Percentiles rank a stretch among this genome's conserved stretches.
Conservation (phyloP, 2,888 invertebrate genomes). For the Siphonodentalium dalli region DNA sequence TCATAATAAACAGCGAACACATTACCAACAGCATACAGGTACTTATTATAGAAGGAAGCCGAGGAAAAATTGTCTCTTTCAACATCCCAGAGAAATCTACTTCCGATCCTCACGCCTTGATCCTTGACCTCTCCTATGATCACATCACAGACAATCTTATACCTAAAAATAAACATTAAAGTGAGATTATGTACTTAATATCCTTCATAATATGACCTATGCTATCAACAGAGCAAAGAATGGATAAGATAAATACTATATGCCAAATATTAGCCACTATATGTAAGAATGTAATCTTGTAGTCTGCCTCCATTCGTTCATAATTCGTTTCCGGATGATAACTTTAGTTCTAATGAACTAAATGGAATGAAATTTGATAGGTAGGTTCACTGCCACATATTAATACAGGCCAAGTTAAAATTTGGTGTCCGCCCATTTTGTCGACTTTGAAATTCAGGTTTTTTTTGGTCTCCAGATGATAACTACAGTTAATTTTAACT, state of each 20-base stretch:
- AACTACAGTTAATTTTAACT: too few species aligned
- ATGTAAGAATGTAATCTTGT: neutral
- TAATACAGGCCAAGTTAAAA: neutral
- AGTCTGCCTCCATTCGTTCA: too few species aligned
- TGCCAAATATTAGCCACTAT: too few species aligned
- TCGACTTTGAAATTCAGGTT: too few species aligned
- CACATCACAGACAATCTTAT: slow-evolving; percentile 46
- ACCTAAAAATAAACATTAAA: slow-evolving; percentile 35
- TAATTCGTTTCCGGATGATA: too few species aligned
- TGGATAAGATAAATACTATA: too few species aligned
- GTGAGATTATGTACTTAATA: too few species aligned
- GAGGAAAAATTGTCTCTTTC: slow-evolving; percentile 49
- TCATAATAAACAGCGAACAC: slow-evolving; percentile 53
- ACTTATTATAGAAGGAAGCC: slow-evolving; percentile 39
- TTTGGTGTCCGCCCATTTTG: too few species aligned
- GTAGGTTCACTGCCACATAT: neutral
- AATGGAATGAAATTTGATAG: too few species aligned
- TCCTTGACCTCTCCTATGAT: slow-evolving; percentile 51
- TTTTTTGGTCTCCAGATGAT: too few species aligned
- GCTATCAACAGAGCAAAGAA: neutral
- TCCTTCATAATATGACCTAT: neutral
- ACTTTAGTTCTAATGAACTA: too few species aligned
- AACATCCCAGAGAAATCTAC: slow-evolving; percentile 51
- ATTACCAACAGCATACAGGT: slow-evolving; percentile 46
- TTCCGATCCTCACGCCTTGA: slow-evolving; percentile 47